These are phyloP conservation scores for Coendou prehensilis DNA, from an alignment of 2,797 vertebrate species.

Conservation along the genomic window DNA sequence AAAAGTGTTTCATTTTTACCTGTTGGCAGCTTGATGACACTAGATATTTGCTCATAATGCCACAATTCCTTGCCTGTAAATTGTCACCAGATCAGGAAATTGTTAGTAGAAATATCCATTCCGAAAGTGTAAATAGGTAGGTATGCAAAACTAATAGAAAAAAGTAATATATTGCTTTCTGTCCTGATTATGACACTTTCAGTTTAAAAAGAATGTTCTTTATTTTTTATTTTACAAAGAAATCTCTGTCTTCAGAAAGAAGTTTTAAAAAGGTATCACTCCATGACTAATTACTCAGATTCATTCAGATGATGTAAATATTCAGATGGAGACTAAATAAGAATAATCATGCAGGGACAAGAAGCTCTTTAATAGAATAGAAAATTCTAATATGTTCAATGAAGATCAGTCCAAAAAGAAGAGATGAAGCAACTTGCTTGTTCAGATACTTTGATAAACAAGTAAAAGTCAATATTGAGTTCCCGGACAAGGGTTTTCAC, in stretches of 20 bases:
- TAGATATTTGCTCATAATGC: conserved; percentile 74
- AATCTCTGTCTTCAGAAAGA: not conserved
- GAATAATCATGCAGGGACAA: not conserved
- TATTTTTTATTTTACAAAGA: conserved; percentile 1
- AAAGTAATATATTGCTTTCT: not conserved
- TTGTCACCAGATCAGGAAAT: conserved; percentile 66
- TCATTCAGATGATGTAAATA: not conserved
- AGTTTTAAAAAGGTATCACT: not conserved
- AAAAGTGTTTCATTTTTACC: conserved; percentile 83
- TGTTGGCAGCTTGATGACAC: conserved; percentile 79
- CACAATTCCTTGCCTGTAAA: conserved; percentile 46
- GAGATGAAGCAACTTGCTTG: not conserved
- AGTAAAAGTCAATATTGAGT: not conserved
- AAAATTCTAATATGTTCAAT: not conserved
- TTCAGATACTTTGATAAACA: not conserved
- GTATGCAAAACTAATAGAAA: conserved; percentile 37
- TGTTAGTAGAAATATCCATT: conserved; percentile 68
- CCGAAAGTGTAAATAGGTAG: conserved; percentile 56
- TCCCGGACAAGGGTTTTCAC: not conserved
- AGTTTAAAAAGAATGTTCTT: not conserved
- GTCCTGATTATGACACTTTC: not conserved
- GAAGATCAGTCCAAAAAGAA: not conserved
- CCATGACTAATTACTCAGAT: not conserved
- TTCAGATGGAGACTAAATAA: not conserved
- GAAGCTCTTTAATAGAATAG: not conserved